Conservation (phyloP, 92 coral and sea anemone species). For the Desmophyllum pertusum region DNA sequence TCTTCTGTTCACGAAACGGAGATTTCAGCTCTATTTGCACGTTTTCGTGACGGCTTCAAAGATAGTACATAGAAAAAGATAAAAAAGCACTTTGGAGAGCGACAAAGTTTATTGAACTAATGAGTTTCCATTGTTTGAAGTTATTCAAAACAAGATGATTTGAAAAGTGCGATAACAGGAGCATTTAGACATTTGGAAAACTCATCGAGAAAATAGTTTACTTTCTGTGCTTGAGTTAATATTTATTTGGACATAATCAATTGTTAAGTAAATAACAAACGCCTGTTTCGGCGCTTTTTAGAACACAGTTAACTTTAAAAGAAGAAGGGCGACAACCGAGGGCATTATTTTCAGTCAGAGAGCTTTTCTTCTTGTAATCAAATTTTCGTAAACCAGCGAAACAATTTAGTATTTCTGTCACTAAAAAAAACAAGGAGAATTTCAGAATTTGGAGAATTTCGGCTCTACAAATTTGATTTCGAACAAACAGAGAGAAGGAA, state of each 20-base stretch:
- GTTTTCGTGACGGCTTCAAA: conserved; percentile 29
- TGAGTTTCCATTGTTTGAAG: conserved; percentile 41
- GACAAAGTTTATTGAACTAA: conserved; percentile 43
- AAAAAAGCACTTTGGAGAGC: conserved; percentile 48
- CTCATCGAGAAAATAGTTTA: conserved; percentile 26
- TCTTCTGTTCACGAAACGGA: background rate
- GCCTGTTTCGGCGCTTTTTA: background rate
- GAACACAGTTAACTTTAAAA: background rate
- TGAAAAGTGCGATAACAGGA: conserved; percentile 29
- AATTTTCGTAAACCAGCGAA: background rate
- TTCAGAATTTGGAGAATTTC: conserved; percentile 11
- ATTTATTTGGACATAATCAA: background rate
- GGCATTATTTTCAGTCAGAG: background rate
- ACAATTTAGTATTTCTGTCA: background rate
- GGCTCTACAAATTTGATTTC: background rate
- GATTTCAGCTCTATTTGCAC: background rate
- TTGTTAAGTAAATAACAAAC: background rate
- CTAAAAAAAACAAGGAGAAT: background rate
- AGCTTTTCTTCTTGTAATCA: background rate
- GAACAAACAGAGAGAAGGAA: conserved; percentile 11
- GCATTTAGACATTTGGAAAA: conserved; percentile 35
- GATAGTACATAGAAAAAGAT: conserved; percentile 25
- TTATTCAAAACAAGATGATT: conserved; percentile 51
- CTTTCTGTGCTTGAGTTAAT: background rate
- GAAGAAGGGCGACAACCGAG: background rate